Evolutionary conservation across 2,888 invertebrate species (phyloP).

Genomic region (Coelopa pilipes): DNA sequence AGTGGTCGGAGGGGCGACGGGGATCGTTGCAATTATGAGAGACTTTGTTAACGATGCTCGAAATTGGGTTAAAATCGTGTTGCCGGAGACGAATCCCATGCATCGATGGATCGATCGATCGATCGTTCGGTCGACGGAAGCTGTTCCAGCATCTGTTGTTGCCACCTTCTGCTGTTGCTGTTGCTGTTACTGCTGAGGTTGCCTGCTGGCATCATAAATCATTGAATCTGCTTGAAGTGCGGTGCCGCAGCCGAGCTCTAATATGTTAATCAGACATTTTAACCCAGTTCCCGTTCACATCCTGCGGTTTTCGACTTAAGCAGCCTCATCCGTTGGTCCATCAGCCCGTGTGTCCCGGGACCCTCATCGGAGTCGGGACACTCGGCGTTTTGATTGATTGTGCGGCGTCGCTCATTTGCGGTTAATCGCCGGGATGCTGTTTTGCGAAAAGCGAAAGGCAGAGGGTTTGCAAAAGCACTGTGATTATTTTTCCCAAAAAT

Average conservation of each 20-base stretch:
- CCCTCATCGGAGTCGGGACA: background rate
- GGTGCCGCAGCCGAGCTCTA: no score
- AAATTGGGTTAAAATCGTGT: background rate
- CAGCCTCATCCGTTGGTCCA: background rate
- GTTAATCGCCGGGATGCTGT: background rate
- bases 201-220: no score
- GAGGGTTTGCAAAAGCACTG: background rate
- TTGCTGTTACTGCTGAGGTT: no score
- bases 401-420: background rate
- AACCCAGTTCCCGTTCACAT: background rate
- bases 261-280: constrained; percentile 22
- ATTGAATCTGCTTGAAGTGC: no score
- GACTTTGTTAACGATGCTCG: background rate
- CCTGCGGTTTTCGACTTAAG: background rate
- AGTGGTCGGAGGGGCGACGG: background rate
- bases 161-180: no score
- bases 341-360: background rate
- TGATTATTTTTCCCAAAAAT: constrained; percentile 12
- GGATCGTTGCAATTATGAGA: background rate
- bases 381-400: background rate
- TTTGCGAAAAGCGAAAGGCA: background rate
- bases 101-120: no score
- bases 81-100: no score
- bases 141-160: no score
- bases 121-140: no score